A percentile compares a stretch with the other conserved stretches of the same genome.
Conservation (phyloP, 2,888 invertebrate genomes). For the Odontothrips loti region DNA sequence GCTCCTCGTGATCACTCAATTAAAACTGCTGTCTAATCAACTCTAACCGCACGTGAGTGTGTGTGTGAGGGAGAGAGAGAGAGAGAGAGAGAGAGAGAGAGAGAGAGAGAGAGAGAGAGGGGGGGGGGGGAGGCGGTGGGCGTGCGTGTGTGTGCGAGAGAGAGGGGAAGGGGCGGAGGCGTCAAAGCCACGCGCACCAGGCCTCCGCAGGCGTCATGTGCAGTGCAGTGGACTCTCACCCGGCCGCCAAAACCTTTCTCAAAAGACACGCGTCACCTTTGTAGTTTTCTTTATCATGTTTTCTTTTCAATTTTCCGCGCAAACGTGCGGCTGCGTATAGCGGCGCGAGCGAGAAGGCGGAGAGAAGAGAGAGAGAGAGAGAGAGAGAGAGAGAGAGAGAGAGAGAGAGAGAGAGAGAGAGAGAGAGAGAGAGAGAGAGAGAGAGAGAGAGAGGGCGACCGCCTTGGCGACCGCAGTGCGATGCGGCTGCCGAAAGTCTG, state of each 20-base stretch:
- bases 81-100: neutral
- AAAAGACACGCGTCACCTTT: too few relatives aligned
- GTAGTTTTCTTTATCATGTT: too few relatives aligned
- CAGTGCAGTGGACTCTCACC: too few relatives aligned
- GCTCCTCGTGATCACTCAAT: conserved; percentile 22
- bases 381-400: neutral
- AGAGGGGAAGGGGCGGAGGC: neutral
- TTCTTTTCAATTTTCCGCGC: too few relatives aligned
- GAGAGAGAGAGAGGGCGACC: neutral
- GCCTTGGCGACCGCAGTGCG: too few relatives aligned
- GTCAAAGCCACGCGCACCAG: too few relatives aligned
- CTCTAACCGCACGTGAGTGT: conserved; percentile 10
- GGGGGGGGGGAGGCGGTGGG: neutral
- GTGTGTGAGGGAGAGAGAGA: neutral
- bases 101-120: neutral
- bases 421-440: neutral
- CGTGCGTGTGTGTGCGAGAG: neutral
- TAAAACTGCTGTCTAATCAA: conserved; percentile 26
- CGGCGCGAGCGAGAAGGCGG: too few relatives aligned
- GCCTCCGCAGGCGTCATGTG: too few relatives aligned
- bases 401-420: neutral
- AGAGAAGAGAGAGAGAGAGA: neutral
- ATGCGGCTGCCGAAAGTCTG: too few relatives aligned
- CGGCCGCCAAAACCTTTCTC: too few relatives aligned
- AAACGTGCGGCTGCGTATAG: too few relatives aligned